Conservation (phyloP, 2,888 invertebrate species). For the Stenotaenia linearis region DNA sequence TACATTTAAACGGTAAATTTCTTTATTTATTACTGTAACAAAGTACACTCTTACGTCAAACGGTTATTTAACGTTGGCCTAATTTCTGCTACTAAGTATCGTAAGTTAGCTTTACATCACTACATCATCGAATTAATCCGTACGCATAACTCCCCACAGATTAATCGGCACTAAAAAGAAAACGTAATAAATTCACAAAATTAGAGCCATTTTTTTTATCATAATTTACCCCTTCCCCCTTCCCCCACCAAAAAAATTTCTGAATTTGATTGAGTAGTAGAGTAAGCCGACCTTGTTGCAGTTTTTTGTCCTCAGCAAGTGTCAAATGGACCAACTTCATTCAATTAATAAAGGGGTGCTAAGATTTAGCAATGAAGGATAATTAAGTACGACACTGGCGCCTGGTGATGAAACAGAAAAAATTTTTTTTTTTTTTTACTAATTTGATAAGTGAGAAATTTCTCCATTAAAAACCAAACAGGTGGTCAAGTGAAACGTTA, state of each 20-base stretch:
- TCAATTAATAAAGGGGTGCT: neutral
- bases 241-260: too few species aligned
- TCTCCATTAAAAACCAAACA: too few species aligned
- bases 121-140: too few species aligned
- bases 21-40: too few species aligned
- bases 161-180: too few species aligned
- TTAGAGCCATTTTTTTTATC: neutral
- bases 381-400: neutral
- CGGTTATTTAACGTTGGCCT: too few species aligned
- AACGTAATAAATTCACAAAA: neutral
- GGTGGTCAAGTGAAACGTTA: slow-evolving; percentile 9
- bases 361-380: neutral
- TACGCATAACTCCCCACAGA: too few species aligned
- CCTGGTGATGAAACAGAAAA: neutral
- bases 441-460: too few species aligned
- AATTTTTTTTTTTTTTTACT: neutral
- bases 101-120: too few species aligned
- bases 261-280: neutral
- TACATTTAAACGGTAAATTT: too few species aligned
- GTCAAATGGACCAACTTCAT: neutral
- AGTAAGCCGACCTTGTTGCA: neutral
- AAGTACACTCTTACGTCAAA: too few species aligned
- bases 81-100: too few species aligned
- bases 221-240: neutral
- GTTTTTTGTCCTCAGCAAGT: neutral